These are phyloP conservation scores for Odontomyia ornata DNA, from an alignment of 2,888 invertebrate genomes.

Conservation along the genomic window DNA sequence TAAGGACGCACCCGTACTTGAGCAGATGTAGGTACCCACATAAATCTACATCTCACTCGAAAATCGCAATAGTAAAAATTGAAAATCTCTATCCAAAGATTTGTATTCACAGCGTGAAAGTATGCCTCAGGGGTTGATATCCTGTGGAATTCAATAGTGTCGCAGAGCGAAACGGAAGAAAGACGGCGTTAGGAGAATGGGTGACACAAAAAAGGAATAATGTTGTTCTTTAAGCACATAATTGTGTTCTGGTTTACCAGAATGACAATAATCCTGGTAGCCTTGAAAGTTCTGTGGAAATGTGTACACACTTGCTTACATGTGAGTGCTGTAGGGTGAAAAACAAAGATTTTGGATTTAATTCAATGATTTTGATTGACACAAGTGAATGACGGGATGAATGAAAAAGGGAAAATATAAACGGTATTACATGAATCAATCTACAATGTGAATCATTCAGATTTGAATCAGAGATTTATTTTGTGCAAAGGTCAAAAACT, in stretches of 20 bases:
- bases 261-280: neutral
- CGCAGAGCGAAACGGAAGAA: neutral
- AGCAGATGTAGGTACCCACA: too few relatives aligned
- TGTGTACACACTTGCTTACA: too few relatives aligned
- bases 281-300: constrained; percentile 3
- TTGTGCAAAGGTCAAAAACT: too few relatives aligned
- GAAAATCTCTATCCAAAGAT: neutral
- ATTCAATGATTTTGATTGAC: too few relatives aligned
- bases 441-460: too few relatives aligned
- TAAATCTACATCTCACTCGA: too few relatives aligned
- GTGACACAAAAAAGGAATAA: constrained; percentile 3
- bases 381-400: too few relatives aligned
- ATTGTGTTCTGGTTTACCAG: constrained; percentile 28
- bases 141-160: neutral
- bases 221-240: constrained; percentile 37
- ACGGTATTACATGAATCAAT: neutral
- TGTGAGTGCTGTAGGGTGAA: too few relatives aligned
- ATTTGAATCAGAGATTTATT: too few relatives aligned
- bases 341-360: too few relatives aligned
- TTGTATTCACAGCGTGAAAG: neutral
- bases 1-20: too few relatives aligned
- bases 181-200: neutral
- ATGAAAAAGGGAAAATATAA: neutral
- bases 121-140: neutral
- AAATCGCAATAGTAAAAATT: too few relatives aligned